These are phyloP conservation scores for Ormyrus nitidulus DNA, from an alignment of 2,888 invertebrate species.

Conservation along the genomic window DNA sequence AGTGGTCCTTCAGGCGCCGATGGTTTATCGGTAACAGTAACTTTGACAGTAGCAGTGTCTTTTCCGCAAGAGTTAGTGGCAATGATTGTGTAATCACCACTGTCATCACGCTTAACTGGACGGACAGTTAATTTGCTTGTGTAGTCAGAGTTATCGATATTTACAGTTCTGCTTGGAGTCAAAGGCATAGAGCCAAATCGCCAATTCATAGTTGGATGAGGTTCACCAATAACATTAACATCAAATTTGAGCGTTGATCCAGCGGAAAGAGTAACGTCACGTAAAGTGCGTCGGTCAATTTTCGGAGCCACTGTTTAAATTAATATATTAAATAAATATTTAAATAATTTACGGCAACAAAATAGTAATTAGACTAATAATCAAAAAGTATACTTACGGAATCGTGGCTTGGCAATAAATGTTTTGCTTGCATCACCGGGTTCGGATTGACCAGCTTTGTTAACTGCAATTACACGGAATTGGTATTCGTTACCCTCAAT, in stretches of 20 bases:
- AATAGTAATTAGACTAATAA: neutral
- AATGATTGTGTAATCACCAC: slow-evolving; percentile 90
- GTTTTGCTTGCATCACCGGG: slow-evolving; percentile 92
- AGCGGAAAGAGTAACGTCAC: slow-evolving; percentile 92
- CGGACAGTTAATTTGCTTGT: slow-evolving; percentile 91
- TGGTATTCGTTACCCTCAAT: slow-evolving; percentile 98
- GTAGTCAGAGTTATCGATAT: slow-evolving; percentile 90
- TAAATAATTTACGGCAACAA: neutral
- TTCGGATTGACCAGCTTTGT: slow-evolving; percentile 95
- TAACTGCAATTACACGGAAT: slow-evolving; percentile 96
- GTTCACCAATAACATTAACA: slow-evolving; percentile 95
- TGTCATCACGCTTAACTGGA: slow-evolving; percentile 87
- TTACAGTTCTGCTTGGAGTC: slow-evolving; percentile 82
- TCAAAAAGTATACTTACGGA: slow-evolving; percentile 77
- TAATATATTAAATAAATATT: neutral
- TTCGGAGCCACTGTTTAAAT: slow-evolving; percentile 88
- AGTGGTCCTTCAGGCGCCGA: slow-evolving; percentile 92
- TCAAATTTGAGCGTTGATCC: slow-evolving; percentile 96
- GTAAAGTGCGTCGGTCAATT: slow-evolving; percentile 94
- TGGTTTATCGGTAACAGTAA: slow-evolving; percentile 92
- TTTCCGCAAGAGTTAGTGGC: slow-evolving; percentile 92
- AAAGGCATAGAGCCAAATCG: slow-evolving; percentile 89
- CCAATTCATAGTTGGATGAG: slow-evolving; percentile 96
- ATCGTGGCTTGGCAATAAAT: slow-evolving; percentile 90
- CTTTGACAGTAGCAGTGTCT: slow-evolving; percentile 88